Base-by-base conservation (phyloP, 1,140 invertebrate genomes). In the Zaprionus camerounensis region DNA sequence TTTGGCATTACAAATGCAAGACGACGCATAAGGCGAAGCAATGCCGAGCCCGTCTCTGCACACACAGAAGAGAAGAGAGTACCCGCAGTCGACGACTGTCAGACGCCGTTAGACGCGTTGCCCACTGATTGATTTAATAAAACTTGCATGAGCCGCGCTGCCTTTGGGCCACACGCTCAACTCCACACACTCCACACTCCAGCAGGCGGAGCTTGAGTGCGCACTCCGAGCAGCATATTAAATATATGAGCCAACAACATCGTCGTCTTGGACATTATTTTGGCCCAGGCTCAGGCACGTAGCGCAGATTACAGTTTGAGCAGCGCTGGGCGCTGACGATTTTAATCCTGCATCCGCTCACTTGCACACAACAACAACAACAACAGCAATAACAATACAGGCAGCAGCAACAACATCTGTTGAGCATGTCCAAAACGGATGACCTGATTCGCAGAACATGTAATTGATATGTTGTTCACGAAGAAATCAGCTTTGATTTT, bases 41-140 rank as follows among this genome's bases (percentile, higher is more conserved):
- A 87, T 88, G 84, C 76, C 56, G 65, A 69, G 22, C 41, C 31
- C 15, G 44, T 59, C 31, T 34, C 3, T 34, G 9, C 31, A 34
- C 31, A 34, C 31, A 34, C 9, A 34, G 9, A 11, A 34, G 31
- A 34, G 31, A 34, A 34, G 31, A 34, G 31, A 66, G 31, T 46
- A 46, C 53, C 24, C 20, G 15, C 20, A 15, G 53, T 56, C 53
- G 53, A 28, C 67, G 68, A 67, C 51, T 90, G 85, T 82, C 85
- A 82, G 79, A 77, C 70, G 86, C 85, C 85, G 85, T 90, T 90
- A 90, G 79, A 80, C 80, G 81, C 78, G 71, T 73, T 80, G 76
- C 74, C 85, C 76, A 80, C 85, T 90, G 85, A 90, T 90, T 90
- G 85, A 90, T 90, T 90, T 84, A 85, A 90, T 90, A 88, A 90